phyloP scores from a whole-genome alignment of 2,888 invertebrate genomes.

The Ophion ventricosus region DNA sequence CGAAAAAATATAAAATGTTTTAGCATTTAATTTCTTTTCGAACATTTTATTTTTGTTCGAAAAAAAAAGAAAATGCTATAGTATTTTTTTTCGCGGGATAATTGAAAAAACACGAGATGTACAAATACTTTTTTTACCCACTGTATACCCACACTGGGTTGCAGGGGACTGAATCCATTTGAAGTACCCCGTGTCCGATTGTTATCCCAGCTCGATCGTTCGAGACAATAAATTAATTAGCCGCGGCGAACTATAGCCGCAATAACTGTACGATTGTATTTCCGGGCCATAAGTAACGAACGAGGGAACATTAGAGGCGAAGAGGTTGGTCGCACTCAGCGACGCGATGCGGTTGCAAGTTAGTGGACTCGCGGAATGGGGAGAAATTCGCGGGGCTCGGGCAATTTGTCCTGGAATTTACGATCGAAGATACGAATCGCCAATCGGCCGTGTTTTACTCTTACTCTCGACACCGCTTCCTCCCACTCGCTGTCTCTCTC shows the following conservation, averaged over 20 bases:
- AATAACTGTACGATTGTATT: conserved; percentile 62
- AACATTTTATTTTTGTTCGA: no score
- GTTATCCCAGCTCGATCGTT: conserved; percentile 47
- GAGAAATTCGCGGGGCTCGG: conserved; percentile 46
- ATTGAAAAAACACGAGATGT: no score
- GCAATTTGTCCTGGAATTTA: conserved; percentile 69
- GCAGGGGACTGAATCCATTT: conserved; percentile 27
- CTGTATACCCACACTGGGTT: background rate
- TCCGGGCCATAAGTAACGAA: conserved; percentile 63
- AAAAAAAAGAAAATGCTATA: no score
- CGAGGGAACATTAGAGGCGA: conserved; percentile 59
- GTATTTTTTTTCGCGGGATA: no score
- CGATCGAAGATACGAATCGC: conserved; percentile 69
- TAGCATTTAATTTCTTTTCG: no score
- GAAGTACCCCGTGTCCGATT: conserved; percentile 24
- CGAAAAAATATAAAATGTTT: no score
- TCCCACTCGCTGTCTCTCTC: conserved; percentile 24
- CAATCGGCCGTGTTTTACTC: conserved; percentile 64
- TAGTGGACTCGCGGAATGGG: conserved; percentile 51
- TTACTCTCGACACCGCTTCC: conserved; percentile 32
- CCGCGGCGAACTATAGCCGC: conserved; percentile 41
- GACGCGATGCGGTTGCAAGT: conserved; percentile 41
- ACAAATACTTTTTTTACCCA: no score
- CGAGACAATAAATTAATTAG: conserved; percentile 64
- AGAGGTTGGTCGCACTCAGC: conserved; percentile 41